phyloP scores from a whole-genome alignment of 2,888 invertebrate species.

The Caenorhabditis macrosperma region DNA sequence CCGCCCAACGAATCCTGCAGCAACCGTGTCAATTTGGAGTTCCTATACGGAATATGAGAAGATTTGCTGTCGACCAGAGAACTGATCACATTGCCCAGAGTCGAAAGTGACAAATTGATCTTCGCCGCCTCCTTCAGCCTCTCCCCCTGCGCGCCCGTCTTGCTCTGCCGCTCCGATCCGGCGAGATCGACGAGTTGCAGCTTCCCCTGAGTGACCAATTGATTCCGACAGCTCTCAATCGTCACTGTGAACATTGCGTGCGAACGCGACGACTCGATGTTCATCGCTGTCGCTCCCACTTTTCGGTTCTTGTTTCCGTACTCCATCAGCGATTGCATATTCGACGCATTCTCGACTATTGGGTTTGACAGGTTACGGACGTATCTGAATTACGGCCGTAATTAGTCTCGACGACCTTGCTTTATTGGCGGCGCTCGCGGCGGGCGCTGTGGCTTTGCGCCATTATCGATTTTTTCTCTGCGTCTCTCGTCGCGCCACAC shows the following conservation, averaged over 20 bases:
- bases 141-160: conserved; percentile 89
- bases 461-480: too few relatives aligned
- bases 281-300: conserved; percentile 96
- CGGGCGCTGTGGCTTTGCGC: too few relatives aligned
- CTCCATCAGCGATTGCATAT: conserved; percentile 94
- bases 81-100: conserved; percentile 97
- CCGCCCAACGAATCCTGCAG: conserved; percentile 91
- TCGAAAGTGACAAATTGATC: conserved; percentile 96
- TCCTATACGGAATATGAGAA: conserved; percentile 96
- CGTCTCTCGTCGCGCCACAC: too few relatives aligned
- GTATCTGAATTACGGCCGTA: conserved; percentile 80
- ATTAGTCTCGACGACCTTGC: too few relatives aligned
- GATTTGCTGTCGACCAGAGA: conserved; percentile 97
- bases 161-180: conserved; percentile 93
- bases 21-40: conserved; percentile 94
- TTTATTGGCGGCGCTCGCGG: too few relatives aligned
- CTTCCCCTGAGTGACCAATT: conserved; percentile 87
- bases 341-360: conserved; percentile 97
- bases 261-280: conserved; percentile 86
- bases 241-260: conserved; percentile 99
- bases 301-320: conserved; percentile 95
- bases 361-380: conserved; percentile 97
- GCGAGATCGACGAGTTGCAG: conserved; percentile 97
- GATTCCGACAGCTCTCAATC: conserved; percentile 85
- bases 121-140: conserved; percentile 94